Base-by-base conservation (phyloP, 2,797 vertebrate species). In the Acipenser ruthenus region DNA sequence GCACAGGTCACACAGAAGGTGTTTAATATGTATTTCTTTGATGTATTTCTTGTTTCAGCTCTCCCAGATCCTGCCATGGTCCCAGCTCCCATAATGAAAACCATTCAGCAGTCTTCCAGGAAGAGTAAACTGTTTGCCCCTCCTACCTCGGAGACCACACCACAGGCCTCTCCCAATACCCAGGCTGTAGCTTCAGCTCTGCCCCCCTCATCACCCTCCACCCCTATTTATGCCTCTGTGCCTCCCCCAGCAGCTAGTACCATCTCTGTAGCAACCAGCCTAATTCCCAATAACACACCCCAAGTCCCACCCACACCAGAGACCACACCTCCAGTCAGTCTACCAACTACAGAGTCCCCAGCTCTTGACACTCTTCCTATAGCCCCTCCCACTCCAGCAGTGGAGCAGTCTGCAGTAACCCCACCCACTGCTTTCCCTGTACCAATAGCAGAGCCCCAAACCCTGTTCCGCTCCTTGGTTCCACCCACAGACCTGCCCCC, bases 11-110 rank as follows among this genome's bases (percentile, higher is more conserved):
- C 23, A 53, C 55, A 13, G 9, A 11, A 2, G 23, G 23, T 37
- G 23, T 37, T 37, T 37, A 37, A 37, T 37, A 37, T 53, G 8
- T 53, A 12, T 53, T 12, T 53, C 18, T 8, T 60, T 23, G 10
- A 7, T 62, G 18, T 62, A 10, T 18, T 64, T 71, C 75, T 49
- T 3, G 0, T 70, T 70, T 64, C 60, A 89, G 87, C 82, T 2
- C 77, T 83, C 12, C 80, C 82, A 1, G 84, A 81, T 69, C 68
- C 77, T 0, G 60, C 77, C 65, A 77, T 81, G 68, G 82, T 73
- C 1, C 84, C 86, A 0, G 85, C 83, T 0, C 79, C 84, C 68
- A 84, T 87, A 72, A 72, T 89, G 67, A 83, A 87, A 47, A 86
- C 86, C 49, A 72, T 83, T 56, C 82, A 84, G 72, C 85, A 78